Conservation (phyloP, 2,888 invertebrate genomes). For the Thymelicus acteon region DNA sequence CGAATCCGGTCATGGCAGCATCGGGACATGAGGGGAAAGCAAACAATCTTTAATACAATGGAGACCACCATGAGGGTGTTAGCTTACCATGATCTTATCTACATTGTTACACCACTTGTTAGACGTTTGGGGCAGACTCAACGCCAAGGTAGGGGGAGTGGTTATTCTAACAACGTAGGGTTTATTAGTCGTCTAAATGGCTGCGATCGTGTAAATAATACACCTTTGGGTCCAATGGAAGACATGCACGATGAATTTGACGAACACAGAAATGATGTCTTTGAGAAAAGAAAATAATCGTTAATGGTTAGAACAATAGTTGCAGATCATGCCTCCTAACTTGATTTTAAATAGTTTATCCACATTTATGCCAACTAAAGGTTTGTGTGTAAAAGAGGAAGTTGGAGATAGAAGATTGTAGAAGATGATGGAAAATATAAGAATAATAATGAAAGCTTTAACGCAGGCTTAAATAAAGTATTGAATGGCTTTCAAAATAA, state of each 20-base stretch:
- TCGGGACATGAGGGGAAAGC: conserved; percentile 81
- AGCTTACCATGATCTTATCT: conserved; percentile 28
- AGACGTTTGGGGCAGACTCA: conserved; percentile 50
- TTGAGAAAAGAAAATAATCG: conserved; percentile 39
- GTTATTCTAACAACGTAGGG: conserved; percentile 59
- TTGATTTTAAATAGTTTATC: background rate
- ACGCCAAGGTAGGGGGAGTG: conserved; percentile 81
- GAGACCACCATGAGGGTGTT: conserved; percentile 38
- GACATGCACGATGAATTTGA: conserved; percentile 53
- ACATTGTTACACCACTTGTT: conserved; percentile 49
- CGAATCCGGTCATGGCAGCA: conserved; percentile 68
- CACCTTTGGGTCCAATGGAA: conserved; percentile 77
- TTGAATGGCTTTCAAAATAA: conserved; percentile 7
- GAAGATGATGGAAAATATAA: conserved; percentile 33
- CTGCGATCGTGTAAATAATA: conserved; percentile 57
- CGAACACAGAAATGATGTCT: conserved; percentile 52
- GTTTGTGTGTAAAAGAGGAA: conserved; percentile 38
- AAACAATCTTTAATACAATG: conserved; percentile 69
- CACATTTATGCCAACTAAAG: background rate
- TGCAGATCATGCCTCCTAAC: conserved; percentile 30
- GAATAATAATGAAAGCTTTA: conserved; percentile 34
- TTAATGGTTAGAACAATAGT: conserved; percentile 26
- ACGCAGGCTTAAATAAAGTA: conserved; percentile 28
- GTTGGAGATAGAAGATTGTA: conserved; percentile 45
- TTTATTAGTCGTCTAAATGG: conserved; percentile 60